These are phyloP conservation scores for Drosophila grimshawi DNA, from an alignment of 1,140 invertebrate genomes.

Conservation along the genomic window DNA sequence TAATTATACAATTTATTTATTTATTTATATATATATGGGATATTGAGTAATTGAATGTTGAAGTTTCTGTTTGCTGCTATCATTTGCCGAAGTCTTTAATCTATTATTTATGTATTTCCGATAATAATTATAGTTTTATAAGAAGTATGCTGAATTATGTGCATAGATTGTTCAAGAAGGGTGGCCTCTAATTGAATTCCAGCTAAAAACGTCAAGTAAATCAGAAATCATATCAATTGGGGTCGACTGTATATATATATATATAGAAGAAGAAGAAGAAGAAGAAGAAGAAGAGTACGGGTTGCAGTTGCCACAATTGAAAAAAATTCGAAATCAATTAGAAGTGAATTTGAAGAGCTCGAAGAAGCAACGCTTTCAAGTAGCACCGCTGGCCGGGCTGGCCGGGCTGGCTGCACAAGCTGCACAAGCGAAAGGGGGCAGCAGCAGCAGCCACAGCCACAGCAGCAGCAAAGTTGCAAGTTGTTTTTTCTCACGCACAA, in stretches of 20 bases:
- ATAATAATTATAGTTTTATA: too few species aligned
- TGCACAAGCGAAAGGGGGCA: not conserved
- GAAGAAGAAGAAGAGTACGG: not conserved
- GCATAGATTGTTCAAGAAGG: not conserved
- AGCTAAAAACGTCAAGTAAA: conserved; percentile 16
- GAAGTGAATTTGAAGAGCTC: conserved; percentile 74
- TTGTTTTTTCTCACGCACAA: conserved; percentile 67
- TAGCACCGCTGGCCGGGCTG: conserved; percentile 54
- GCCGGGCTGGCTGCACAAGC: not conserved
- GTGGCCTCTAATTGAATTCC: conserved; percentile 12
- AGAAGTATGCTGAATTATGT: too few species aligned
- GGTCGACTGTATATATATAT: conserved; percentile 12
- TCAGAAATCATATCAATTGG: not conserved
- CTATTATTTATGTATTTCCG: too few species aligned
- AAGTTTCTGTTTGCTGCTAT: too few species aligned
- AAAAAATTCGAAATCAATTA: conserved; percentile 75
- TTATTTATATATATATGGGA: too few species aligned
- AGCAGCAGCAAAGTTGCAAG: conserved; percentile 26
- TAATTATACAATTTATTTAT: too few species aligned
- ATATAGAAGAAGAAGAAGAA: not conserved
- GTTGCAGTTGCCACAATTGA: conserved; percentile 54
- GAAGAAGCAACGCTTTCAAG: conserved; percentile 62
- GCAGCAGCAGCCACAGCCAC: too few species aligned
- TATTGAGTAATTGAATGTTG: too few species aligned
- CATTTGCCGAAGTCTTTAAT: too few species aligned